Percentiles rank a stretch among this genome's conserved stretches.
These are phyloP conservation scores for Girardinichthys multiradiatus DNA, from an alignment of 2,113 vertebrate genomes.

Conservation along the genomic window DNA sequence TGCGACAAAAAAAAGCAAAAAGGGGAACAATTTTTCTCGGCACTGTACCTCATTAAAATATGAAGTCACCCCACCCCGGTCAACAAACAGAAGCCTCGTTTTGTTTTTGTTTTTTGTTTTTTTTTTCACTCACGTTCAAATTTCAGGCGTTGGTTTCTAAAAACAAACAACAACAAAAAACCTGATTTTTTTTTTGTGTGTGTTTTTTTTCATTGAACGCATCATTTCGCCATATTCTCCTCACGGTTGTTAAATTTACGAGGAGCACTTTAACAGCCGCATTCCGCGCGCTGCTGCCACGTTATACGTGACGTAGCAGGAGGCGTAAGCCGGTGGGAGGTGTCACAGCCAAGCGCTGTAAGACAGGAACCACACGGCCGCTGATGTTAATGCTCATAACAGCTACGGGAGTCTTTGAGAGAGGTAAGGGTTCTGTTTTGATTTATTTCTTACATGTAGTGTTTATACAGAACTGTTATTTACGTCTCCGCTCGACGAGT, in stretches of 20 bases:
- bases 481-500: neutral
- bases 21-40: too few relatives aligned
- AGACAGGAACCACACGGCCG: neutral
- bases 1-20: neutral
- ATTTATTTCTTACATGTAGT: neutral
- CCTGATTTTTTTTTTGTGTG: too few relatives aligned
- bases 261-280: constrained; percentile 35
- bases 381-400: constrained; percentile 33
- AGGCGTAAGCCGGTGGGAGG: constrained; percentile 51
- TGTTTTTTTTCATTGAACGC: too few relatives aligned
- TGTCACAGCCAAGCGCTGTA: constrained; percentile 5
- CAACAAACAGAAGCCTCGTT: too few relatives aligned
- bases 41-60: too few relatives aligned
- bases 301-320: constrained; percentile 67
- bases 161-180: too few relatives aligned
- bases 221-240: neutral
- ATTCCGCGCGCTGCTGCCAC: constrained; percentile 50
- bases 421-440: constrained; percentile 45
- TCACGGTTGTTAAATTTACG: constrained; percentile 14
- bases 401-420: neutral
- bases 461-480: neutral
- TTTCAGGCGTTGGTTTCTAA: neutral
- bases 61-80: too few relatives aligned
- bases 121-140: neutral
- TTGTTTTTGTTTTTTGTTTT: too few relatives aligned